Evolutionary conservation across 1,140 invertebrate species (phyloP).

Genomic region (Hycleus phaleratus): DNA sequence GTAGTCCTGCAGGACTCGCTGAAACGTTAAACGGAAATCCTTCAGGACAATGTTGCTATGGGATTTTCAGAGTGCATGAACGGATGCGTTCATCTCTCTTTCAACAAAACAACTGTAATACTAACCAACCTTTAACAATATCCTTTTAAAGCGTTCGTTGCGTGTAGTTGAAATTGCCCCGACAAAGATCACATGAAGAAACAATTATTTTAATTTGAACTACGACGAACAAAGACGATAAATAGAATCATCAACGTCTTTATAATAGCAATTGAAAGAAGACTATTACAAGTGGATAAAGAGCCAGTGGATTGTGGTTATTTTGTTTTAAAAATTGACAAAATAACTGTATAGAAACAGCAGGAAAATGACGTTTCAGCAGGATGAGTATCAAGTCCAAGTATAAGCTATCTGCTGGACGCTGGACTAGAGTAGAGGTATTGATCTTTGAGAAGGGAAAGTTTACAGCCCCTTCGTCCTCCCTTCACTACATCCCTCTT

Average conservation of each 20-base stretch:
- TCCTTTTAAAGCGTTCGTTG: no score
- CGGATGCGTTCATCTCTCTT: neutral
- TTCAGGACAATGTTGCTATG: constrained; percentile 16
- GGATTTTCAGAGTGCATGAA: neutral
- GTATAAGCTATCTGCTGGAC: constrained; percentile 24
- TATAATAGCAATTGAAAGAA: no score
- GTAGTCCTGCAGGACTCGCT: constrained; percentile 13
- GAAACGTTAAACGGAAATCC: constrained; percentile 17
- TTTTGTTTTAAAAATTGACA: no score
- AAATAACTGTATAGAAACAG: neutral
- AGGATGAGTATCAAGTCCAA: constrained; percentile 21
- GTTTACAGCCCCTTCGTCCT: constrained; percentile 38
- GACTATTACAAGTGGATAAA: no score
- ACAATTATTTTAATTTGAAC: no score
- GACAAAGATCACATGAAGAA: no score
- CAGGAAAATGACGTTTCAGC: constrained; percentile 1
- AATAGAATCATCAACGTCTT: no score
- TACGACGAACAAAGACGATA: no score
- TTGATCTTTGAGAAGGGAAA: constrained; percentile 43
- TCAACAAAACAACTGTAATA: neutral
- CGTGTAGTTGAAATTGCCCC: no score
- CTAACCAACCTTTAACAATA: constrained; percentile 5
- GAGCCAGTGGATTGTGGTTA: no score
- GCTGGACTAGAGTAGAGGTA: constrained; percentile 34
- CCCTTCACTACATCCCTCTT: constrained; percentile 17